A percentile compares a stretch with the other conserved stretches of the same genome.
These are phyloP conservation scores for Candidula unifasciata DNA, from an alignment of 2,888 invertebrate genomes.

Conservation along the genomic window DNA sequence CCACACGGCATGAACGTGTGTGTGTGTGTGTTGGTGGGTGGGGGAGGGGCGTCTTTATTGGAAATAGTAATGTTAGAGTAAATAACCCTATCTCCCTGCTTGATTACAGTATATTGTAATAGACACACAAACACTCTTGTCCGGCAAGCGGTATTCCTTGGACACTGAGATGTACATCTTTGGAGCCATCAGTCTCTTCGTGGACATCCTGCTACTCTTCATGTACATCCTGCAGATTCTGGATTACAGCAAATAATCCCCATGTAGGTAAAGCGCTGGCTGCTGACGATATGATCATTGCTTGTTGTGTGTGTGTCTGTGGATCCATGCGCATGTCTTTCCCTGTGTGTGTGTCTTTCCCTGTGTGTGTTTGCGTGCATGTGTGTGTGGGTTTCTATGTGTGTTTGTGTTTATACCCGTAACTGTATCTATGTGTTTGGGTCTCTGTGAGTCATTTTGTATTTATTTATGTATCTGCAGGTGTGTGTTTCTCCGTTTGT, in stretches of 20 bases:
- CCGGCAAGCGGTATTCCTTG: slow-evolving; percentile 32
- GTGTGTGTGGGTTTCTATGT: background rate
- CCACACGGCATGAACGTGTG: too few species aligned
- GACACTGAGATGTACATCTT: slow-evolving; percentile 37
- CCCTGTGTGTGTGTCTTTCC: background rate
- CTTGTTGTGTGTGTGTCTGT: background rate
- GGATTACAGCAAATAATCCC: background rate
- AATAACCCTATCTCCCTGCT: too few species aligned
- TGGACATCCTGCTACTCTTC: slow-evolving; percentile 43
- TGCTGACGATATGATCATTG: background rate
- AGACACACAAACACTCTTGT: slow-evolving; percentile 46
- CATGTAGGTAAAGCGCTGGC: background rate
- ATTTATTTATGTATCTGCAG: background rate
- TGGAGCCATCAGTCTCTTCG: slow-evolving; percentile 41
- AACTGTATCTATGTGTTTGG: background rate
- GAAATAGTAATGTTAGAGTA: too few species aligned
- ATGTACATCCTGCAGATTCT: slow-evolving; percentile 38
- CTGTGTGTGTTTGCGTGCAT: background rate
- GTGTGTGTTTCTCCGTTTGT: too few species aligned
- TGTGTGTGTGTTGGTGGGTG: too few species aligned
- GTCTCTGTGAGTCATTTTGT: too few species aligned
- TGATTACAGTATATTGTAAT: slow-evolving; percentile 37
- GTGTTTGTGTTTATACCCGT: background rate
- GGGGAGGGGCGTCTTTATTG: too few species aligned
- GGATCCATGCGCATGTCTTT: background rate